phyloP scores from a whole-genome alignment of 2,113 vertebrate species.

The Nerophis lumbriciformis region DNA sequence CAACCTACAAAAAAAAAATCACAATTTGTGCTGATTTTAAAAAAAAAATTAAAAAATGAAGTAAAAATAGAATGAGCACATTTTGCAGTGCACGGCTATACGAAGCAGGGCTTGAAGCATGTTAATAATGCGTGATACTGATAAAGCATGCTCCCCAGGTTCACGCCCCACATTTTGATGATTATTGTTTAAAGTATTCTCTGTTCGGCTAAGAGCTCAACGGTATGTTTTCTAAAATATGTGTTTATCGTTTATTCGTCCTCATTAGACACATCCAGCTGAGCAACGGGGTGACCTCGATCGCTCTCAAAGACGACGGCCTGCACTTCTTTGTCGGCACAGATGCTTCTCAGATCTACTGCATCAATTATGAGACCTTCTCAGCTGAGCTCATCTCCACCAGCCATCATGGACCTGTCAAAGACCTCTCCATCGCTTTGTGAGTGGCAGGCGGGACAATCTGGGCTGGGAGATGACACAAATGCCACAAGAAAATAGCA shows the following conservation, averaged over 20 bases:
- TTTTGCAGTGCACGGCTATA: too few relatives aligned
- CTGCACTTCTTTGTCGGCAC: constrained; percentile 82
- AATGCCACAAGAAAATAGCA: neutral
- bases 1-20: too few relatives aligned
- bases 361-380: constrained; percentile 71
- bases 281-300: constrained; percentile 79
- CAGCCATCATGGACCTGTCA: constrained; percentile 74
- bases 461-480: neutral
- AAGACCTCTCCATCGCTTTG: constrained; percentile 76
- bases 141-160: too few relatives aligned
- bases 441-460: constrained; percentile 62
- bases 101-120: too few relatives aligned
- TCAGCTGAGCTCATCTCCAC: constrained; percentile 76
- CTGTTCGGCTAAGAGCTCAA: too few relatives aligned
- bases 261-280: constrained; percentile 73
- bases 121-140: too few relatives aligned
- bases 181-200: too few relatives aligned
- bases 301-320: constrained; percentile 72
- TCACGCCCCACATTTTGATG: too few relatives aligned
- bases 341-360: constrained; percentile 75
- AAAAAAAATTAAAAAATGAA: too few relatives aligned
- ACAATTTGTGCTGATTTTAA: too few relatives aligned
- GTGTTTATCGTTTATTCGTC: neutral
- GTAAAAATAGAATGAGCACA: too few relatives aligned
- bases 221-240: too few relatives aligned